phyloP scores from a whole-genome alignment of 2,888 invertebrate species.

The Latrodectus hesperus region DNA sequence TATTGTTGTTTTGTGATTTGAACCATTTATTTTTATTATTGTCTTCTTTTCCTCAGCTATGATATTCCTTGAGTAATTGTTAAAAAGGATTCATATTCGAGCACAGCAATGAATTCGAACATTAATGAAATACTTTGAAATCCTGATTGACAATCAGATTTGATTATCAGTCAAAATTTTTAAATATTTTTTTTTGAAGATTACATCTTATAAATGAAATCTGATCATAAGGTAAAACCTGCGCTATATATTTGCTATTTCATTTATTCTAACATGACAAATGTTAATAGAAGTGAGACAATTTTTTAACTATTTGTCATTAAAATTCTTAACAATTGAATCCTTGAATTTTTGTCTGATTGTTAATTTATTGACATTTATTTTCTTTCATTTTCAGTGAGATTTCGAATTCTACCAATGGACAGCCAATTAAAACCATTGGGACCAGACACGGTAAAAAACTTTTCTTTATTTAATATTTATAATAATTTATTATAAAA shows the following conservation, averaged over 20 bases:
- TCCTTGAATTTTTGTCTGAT: neutral
- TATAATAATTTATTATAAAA: no score
- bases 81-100: no score
- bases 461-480: no score
- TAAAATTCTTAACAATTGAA: neutral
- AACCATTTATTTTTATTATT: no score
- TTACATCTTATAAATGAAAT: neutral
- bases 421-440: constrained; percentile 52
- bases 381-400: constrained; percentile 37
- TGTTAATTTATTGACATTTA: neutral
- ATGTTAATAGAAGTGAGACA: neutral
- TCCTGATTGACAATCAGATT: no score
- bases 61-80: no score
- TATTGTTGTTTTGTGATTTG: no score
- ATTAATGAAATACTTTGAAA: no score
- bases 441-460: constrained; percentile 30
- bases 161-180: no score
- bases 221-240: neutral
- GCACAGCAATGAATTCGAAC: no score
- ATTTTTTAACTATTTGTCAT: neutral
- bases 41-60: no score
- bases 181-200: no score
- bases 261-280: neutral
- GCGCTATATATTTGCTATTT: neutral
- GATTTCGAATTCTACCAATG: constrained; percentile 56